Base-by-base conservation (phyloP, 2,888 invertebrate species). In the Lithophane leautieri region DNA sequence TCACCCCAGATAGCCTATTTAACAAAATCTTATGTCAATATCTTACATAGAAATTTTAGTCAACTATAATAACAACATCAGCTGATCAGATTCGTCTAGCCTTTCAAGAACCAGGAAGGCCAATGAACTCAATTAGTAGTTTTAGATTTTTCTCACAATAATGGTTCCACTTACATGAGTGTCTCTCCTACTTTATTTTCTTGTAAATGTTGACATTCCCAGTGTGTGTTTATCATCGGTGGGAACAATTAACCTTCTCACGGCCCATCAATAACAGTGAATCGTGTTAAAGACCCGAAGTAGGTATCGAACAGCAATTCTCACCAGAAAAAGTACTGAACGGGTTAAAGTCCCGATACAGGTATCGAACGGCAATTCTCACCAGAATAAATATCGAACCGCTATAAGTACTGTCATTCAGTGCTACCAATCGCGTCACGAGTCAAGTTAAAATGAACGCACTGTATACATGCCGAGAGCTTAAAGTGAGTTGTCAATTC, bases 181-280 rank as follows among this genome's bases (percentile, higher is more conserved):
- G 9, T 60, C 44, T 28, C 44, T 19, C 11, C 14, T 71, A 50
- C n/a, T 16, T 67, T 67, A 3, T n/a, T 67, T 16, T 52, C 11
- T 52, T n/a, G 52, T 34, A 34, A 25, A 22, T 28, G 2, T 50
- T 19, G n/a, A 52, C 16, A 40, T 11, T n/a, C 0, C 19, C 19
- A 54, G 52, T 4, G 9, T 50, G 11, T 34, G 4, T 42, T 76
- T 25, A 40, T 14, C 66, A 50, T 61, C 61, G 40, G 52, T 67
- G 22, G 28, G 16, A 44, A 58, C 28, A 40, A 61, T 58, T 44
- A 28, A 56, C n/a, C 52, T 69, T 79, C 76, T 56, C 81, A 79
- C 68, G 60, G 52, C 34, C 19, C 42, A 69, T 56, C 68, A 69
- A 50, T 65, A 60, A 47, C 47, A 25, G 25, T 16, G 11, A 65